These are phyloP conservation scores for Drosophila carrolli DNA, from an alignment of 1,140 invertebrate species.

Conservation along the genomic window DNA sequence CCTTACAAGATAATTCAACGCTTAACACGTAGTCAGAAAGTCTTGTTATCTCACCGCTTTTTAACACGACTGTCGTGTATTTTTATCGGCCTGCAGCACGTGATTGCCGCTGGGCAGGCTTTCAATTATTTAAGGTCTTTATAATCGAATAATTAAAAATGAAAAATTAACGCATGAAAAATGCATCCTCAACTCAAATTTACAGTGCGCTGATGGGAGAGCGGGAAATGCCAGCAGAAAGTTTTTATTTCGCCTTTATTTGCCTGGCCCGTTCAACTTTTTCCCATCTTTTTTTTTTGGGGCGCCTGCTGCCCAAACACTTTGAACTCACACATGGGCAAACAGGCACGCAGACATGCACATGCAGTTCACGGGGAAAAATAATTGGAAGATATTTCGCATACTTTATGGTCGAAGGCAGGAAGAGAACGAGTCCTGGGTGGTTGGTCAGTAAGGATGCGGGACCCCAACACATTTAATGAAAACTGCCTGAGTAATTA, in stretches of 20 bases:
- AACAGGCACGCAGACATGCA: conserved; percentile 14
- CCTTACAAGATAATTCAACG: neutral
- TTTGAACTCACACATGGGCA: conserved; percentile 66
- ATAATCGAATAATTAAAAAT: conserved; percentile 83
- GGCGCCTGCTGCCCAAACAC: conserved; percentile 49
- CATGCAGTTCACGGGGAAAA: conserved; percentile 53
- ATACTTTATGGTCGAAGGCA: conserved; percentile 62
- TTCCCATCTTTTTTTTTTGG: neutral
- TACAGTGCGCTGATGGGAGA: conserved; percentile 38
- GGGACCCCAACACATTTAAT: conserved; percentile 66
- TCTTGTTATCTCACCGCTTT: conserved; percentile 1
- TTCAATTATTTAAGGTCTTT: conserved; percentile 80
- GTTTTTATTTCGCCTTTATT: conserved; percentile 49
- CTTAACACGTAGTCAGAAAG: neutral
- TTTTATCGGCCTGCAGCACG: conserved; percentile 37
- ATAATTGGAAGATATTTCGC: conserved; percentile 79
- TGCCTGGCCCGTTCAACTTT: conserved; percentile 2
- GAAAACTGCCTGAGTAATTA: conserved; percentile 79
- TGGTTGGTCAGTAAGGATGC: conserved; percentile 31
- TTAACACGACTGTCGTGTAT: conserved; percentile 5
- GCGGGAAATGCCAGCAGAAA: conserved; percentile 23
- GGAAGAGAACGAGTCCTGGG: conserved; percentile 4
- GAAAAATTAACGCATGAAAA: conserved; percentile 81
- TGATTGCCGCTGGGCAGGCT: conserved; percentile 32
- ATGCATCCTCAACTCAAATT: conserved; percentile 75